These are phyloP conservation scores for Dynastes hyllus DNA, from an alignment of 2,888 invertebrate genomes.

Conservation along the genomic window DNA sequence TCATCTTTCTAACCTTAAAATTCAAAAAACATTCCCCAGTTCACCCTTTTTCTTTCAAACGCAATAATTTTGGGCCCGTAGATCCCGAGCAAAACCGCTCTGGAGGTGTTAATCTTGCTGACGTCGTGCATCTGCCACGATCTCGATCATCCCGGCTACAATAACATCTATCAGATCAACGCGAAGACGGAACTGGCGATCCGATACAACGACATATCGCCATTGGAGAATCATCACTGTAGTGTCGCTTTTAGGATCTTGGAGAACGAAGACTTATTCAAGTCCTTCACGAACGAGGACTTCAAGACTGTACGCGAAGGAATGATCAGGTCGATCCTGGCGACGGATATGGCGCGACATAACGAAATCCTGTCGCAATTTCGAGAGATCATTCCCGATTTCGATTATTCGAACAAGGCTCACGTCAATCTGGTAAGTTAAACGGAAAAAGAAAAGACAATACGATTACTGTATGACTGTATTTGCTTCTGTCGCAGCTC, in stretches of 20 bases:
- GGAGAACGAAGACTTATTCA: slow-evolving; percentile 85
- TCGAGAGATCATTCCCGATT: slow-evolving; percentile 77
- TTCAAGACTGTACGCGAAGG: slow-evolving; percentile 83
- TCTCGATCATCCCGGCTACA: slow-evolving; percentile 85
- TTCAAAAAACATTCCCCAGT: too few relatives aligned
- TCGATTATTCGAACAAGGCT: slow-evolving; percentile 80
- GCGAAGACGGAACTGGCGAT: slow-evolving; percentile 88
- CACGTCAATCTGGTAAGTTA: slow-evolving; percentile 81
- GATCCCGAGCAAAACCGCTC: slow-evolving; percentile 78
- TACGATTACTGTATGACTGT: too few relatives aligned
- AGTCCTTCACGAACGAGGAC: slow-evolving; percentile 77
- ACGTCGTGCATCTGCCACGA: slow-evolving; percentile 89
- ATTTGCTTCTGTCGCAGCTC: slow-evolving; percentile 71
- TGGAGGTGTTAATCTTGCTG: slow-evolving; percentile 84
- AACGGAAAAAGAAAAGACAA: too few relatives aligned
- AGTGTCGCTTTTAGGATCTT: slow-evolving; percentile 88
- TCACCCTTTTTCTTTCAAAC: slow-evolving; percentile 65
- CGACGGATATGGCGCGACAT: slow-evolving; percentile 87
- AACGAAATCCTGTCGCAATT: slow-evolving; percentile 85
- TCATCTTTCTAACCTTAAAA: too few relatives aligned
- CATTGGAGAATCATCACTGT: slow-evolving; percentile 90
- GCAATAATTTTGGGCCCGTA: slow-evolving; percentile 83
- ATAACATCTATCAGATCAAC: slow-evolving; percentile 88
- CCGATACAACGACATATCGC: slow-evolving; percentile 90
- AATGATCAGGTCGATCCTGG: slow-evolving; percentile 84